Evolutionary conservation across 2,888 invertebrate species (phyloP).

Genomic region (Blomia tropicalis): DNA sequence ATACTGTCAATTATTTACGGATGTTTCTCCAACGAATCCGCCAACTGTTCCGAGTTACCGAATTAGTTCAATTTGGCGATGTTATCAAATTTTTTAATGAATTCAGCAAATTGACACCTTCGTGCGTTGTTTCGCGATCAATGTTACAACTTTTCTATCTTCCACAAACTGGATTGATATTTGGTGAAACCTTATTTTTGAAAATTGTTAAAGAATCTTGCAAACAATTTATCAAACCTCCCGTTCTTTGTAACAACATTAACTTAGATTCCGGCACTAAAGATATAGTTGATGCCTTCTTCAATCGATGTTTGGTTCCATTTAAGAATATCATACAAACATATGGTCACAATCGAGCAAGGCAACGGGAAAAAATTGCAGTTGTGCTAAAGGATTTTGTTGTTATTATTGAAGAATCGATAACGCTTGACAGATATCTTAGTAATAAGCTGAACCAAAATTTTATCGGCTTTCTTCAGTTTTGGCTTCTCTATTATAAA

Average conservation of each 20-base stretch:
- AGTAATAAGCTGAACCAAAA: constrained; percentile 53
- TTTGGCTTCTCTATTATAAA: constrained; percentile 89
- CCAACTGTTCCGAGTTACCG: constrained; percentile 62
- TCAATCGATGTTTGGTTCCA: constrained; percentile 66
- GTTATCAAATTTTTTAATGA: constrained; percentile 82
- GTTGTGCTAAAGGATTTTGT: constrained; percentile 77
- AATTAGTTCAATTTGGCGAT: constrained; percentile 58
- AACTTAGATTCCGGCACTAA: constrained; percentile 49
- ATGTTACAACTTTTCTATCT: constrained; percentile 35
- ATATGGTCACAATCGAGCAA: constrained; percentile 73
- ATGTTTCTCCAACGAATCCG: constrained; percentile 63
- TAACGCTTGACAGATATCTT: constrained; percentile 68
- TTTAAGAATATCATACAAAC: constrained; percentile 57
- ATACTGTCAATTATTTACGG: constrained; percentile 63
- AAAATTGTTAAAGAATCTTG: constrained; percentile 74
- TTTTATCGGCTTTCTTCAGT: constrained; percentile 61
- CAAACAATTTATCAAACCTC: constrained; percentile 62
- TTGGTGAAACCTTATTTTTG: constrained; percentile 48
- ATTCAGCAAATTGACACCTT: constrained; percentile 55
- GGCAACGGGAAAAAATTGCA: constrained; percentile 83
- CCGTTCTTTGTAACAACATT: constrained; percentile 38
- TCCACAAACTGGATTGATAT: constrained; percentile 37
- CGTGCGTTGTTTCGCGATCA: constrained; percentile 30
- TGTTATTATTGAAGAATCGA: constrained; percentile 81
- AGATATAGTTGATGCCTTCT: constrained; percentile 72